Evolutionary conservation across 2,113 vertebrate genomes (phyloP).

Genomic region (Scolopax mira): DNA sequence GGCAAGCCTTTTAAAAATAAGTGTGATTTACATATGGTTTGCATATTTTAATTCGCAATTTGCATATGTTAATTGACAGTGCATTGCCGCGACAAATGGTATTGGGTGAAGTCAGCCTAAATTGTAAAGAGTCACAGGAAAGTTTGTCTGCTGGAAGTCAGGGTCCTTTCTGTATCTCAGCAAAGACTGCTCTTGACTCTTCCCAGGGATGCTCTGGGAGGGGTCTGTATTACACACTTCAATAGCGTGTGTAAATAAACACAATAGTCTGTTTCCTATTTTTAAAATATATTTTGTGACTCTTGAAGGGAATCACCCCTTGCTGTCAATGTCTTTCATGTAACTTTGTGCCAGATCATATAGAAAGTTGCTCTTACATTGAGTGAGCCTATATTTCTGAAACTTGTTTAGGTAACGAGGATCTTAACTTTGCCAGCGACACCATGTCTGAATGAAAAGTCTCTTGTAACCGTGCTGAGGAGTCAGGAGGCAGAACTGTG

Average conservation of each 20-base stretch:
- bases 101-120: background rate
- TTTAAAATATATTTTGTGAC: background rate
- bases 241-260: background rate
- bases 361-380: background rate
- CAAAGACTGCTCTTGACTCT: background rate
- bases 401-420: background rate
- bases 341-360: background rate
- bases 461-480: background rate
- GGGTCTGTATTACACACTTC: background rate
- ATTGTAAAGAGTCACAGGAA: background rate
- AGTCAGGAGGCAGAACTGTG: background rate
- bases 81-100: background rate
- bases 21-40: conserved; percentile 21
- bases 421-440: background rate
- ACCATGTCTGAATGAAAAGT: background rate
- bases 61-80: conserved; percentile 48
- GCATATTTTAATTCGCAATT: conserved; percentile 17
- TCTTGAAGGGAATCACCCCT: background rate
- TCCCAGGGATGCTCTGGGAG: background rate
- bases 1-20: conserved; percentile 47
- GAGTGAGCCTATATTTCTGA: background rate
- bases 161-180: background rate
- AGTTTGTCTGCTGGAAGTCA: background rate
- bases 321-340: background rate
- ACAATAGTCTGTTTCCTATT: background rate